phyloP scores from a whole-genome alignment of 1,140 invertebrate species.

The Andricus grossulariae region DNA sequence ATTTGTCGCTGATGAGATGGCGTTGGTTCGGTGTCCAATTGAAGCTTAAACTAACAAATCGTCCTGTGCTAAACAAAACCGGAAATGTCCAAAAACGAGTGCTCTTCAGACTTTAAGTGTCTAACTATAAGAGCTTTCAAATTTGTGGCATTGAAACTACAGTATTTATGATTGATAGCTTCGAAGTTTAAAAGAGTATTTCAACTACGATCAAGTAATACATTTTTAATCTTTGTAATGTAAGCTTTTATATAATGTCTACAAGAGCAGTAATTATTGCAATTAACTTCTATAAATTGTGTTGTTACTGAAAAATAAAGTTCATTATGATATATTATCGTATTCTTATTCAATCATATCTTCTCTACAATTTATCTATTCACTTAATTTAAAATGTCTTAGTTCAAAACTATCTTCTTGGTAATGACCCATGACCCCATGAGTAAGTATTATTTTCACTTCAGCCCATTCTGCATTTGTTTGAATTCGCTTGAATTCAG shows the following conservation, averaged over 20 bases:
- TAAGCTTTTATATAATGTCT: not conserved
- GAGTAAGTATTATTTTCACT: no score
- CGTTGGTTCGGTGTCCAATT: not conserved
- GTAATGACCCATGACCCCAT: no score
- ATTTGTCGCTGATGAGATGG: not conserved
- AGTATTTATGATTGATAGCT: not conserved
- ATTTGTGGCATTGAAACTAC: not conserved
- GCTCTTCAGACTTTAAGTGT: no score
- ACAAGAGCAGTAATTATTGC: not conserved
- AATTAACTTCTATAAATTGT: not conserved
- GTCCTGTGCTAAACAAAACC: no score
- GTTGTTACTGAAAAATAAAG: not conserved
- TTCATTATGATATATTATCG: not conserved
- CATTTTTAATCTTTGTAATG: not conserved
- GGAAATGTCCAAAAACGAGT: no score
- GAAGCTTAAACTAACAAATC: not conserved
- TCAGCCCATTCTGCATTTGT: no score
- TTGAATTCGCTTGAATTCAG: no score
- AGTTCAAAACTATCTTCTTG: no score
- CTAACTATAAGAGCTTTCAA: not conserved
- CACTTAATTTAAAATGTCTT: no score
- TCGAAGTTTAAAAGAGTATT: conserved; percentile 4
- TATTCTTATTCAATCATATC: no score
- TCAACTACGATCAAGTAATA: not conserved
- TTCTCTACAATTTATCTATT: no score